A percentile compares a stretch with the other conserved stretches of the same genome.
These are phyloP conservation scores for Gorsachius goisagi DNA, from an alignment of 2,113 vertebrate species.

Conservation along the genomic window DNA sequence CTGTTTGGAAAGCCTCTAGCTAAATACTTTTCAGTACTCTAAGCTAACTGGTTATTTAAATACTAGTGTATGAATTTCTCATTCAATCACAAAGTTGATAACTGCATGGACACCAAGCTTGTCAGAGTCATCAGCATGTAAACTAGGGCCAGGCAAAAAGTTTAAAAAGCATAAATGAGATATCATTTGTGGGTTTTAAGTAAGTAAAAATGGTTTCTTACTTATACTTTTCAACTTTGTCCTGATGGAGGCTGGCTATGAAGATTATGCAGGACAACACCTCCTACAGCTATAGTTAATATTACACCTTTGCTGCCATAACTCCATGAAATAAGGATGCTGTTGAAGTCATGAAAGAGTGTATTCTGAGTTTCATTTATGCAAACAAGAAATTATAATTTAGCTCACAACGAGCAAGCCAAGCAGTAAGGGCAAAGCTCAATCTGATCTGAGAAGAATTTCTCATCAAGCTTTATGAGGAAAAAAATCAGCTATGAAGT, in stretches of 20 bases:
- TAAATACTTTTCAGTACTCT: background rate
- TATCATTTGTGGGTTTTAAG: background rate
- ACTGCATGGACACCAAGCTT: background rate
- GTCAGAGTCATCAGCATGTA: background rate
- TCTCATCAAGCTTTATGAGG: background rate
- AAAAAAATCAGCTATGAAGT: background rate
- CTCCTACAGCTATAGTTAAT: background rate
- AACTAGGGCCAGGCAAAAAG: background rate
- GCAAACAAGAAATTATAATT: background rate
- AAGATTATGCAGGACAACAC: background rate
- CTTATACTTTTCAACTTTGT: background rate
- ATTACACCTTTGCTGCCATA: background rate
- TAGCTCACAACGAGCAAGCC: background rate
- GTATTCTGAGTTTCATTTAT: background rate
- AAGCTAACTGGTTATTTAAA: background rate
- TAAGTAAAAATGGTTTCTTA: background rate
- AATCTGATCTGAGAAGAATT: background rate
- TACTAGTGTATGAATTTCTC: background rate
- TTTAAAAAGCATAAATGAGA: background rate
- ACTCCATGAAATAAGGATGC: background rate
- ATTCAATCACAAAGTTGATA: background rate
- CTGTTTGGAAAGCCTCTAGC: background rate
- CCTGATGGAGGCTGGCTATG: background rate
- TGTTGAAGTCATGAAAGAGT: background rate
- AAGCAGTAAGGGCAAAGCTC: background rate